Evolutionary conservation across 2,113 vertebrate genomes (phyloP).

Genomic region (Paratilapia polleni): DNA sequence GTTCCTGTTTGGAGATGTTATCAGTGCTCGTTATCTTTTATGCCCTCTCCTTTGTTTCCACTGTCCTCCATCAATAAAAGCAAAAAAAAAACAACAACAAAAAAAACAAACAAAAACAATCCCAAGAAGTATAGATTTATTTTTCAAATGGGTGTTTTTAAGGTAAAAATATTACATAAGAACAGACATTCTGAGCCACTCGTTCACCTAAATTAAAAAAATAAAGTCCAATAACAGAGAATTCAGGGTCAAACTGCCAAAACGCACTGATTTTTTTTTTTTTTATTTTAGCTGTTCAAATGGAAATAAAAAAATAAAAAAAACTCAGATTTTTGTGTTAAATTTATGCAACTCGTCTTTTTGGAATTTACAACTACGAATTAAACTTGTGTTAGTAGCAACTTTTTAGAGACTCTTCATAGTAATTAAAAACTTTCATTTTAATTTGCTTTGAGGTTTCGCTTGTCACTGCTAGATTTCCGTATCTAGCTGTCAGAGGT

Average conservation of each 20-base stretch:
- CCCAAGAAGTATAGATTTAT: neutral
- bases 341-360: neutral
- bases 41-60: neutral
- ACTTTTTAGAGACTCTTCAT: too few species aligned
- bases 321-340: neutral
- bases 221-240: neutral
- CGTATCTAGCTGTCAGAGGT: fast-evolving
- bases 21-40: too few species aligned
- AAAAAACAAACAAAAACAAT: too few species aligned
- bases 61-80: neutral
- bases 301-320: neutral
- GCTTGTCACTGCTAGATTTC: neutral
- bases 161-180: too few species aligned
- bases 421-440: neutral
- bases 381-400: neutral
- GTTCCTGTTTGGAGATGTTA: too few species aligned
- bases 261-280: neutral
- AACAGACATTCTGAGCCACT: too few species aligned
- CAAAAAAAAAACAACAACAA: too few species aligned
- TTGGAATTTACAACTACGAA: neutral
- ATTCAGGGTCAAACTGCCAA: neutral
- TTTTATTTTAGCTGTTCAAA: neutral
- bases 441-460: neutral
- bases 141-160: neutral
- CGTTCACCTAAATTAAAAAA: too few species aligned